Evolutionary conservation across 1,140 invertebrate genomes (phyloP).

Genomic region (Drosophila setifemur): DNA sequence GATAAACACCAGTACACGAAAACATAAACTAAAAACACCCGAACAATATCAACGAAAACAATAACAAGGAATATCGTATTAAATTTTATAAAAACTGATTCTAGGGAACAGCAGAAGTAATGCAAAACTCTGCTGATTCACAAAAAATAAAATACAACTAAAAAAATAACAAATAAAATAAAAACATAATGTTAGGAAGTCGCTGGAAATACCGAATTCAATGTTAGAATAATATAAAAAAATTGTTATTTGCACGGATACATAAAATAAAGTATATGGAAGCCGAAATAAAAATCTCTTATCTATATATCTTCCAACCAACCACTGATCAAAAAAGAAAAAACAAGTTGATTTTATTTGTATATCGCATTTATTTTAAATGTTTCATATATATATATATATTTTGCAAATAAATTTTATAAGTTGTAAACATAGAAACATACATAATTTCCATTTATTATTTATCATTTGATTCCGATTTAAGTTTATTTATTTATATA

Average conservation of each 20-base stretch:
- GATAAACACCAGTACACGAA: slow-evolving; percentile 14
- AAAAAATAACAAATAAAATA: not conserved
- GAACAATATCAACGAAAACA: slow-evolving; percentile 45
- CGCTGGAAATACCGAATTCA: slow-evolving; percentile 31
- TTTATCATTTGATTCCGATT: slow-evolving; percentile 43
- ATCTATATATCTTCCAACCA: not conserved
- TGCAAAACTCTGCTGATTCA: not conserved
- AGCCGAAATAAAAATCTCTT: slow-evolving; percentile 3
- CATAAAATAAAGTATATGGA: slow-evolving; percentile 35
- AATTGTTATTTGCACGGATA: slow-evolving; percentile 64
- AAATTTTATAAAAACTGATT: slow-evolving; percentile 26
- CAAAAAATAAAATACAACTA: not conserved
- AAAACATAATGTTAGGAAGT: not conserved
- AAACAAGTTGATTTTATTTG: slow-evolving; percentile 38
- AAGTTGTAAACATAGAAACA: slow-evolving; percentile 68
- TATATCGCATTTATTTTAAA: slow-evolving; percentile 78
- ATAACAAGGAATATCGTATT: slow-evolving; percentile 36
- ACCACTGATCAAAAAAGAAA: not conserved
- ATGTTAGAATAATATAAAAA: slow-evolving; percentile 40
- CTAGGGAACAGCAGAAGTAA: not conserved
- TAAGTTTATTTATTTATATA: slow-evolving; percentile 41
- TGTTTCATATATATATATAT: slow-evolving; percentile 65
- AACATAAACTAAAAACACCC: slow-evolving; percentile 11
- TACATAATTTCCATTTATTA: slow-evolving; percentile 54
- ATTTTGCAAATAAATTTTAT: slow-evolving; percentile 66